Conservation (phyloP, 2,113 vertebrate species). For the Heterotis niloticus region DNA sequence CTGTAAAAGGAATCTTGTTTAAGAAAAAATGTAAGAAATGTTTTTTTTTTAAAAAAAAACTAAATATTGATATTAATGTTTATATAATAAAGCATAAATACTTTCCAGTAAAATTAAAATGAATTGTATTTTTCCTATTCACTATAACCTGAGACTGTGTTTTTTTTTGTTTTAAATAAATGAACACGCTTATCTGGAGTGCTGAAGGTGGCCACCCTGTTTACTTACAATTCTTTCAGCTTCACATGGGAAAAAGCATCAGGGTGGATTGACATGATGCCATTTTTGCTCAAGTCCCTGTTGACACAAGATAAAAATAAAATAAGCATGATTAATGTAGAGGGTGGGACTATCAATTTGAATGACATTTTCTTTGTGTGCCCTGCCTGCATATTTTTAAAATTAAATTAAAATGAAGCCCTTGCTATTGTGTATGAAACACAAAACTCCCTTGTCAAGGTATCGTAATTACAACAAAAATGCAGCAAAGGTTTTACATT, state of each 20-base stretch:
- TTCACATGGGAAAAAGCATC: constrained; percentile 75
- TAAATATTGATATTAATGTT: too few species aligned
- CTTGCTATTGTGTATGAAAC: not conserved
- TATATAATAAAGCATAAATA: too few species aligned
- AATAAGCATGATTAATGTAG: constrained; percentile 5
- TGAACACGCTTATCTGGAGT: not conserved
- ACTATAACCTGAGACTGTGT: not conserved
- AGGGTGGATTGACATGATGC: constrained; percentile 82
- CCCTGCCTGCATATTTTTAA: not conserved
- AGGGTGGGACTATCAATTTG: not conserved
- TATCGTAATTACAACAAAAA: constrained; percentile 13
- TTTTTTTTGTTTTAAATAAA: too few species aligned
- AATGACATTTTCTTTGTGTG: not conserved
- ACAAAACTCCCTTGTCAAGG: not conserved
- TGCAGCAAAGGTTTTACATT: not conserved
- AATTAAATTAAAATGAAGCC: not conserved
- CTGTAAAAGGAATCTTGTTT: too few species aligned
- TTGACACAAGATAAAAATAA: constrained; percentile 49
- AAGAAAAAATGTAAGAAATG: too few species aligned
- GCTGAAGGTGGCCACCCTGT: constrained; percentile 62
- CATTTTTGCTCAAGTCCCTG: constrained; percentile 87
- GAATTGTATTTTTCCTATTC: not conserved
- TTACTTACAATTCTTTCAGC: constrained; percentile 75
- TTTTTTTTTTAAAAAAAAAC: too few species aligned
- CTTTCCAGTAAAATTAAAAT: too few species aligned